Base-by-base conservation (phyloP, 2,113 vertebrate genomes). In the Gobio gobio region DNA sequence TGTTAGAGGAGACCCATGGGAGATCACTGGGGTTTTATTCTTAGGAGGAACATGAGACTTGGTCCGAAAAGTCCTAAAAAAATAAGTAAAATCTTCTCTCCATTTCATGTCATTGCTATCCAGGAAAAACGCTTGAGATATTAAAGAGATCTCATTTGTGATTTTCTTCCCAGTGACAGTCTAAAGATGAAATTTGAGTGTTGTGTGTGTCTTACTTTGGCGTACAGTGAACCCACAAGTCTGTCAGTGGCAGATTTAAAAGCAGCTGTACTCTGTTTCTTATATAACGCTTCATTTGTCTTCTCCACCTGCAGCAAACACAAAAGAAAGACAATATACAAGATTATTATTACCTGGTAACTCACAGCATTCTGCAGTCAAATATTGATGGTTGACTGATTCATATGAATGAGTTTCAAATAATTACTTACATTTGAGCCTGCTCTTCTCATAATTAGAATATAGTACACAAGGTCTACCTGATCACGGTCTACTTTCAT, bases 161-260 rank as follows among this genome's bases (percentile, higher is more conserved):
- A 33, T 64, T 49, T 16, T 29, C 59, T 64, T 64, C 43, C 5
- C 24, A 47, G 16, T 47, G 43, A 45, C 29, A 61, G 40, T 45
- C 3, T 66, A 18, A 49, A 26, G 16, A 20, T 66, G 18, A 81
- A 51, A 20, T 33, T 1, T 18, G 49, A 76, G 74, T 76, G 74
- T 29, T 81, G 26, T 36, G 26, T 33, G n/a, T 51, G 26, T 68
- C 49, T 93, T 91, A 94, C 93, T 90, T 92, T 89, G 43, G 89
- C 86, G 51, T 77, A 63, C 9, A 78, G 82, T 16, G 90, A 61
- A 72, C 12, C 85, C n/a, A 81, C 24, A 22, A 94, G 88, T 54
- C 92, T 91, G 14, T 91, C 88, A 1, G 90, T 89, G 70, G 85
- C 82, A 18, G 94, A 94, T 90, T 89, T 94, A 85, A 94, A 95